These are phyloP conservation scores for Oscheius sp. DNA, from an alignment of 2,888 invertebrate species.

Conservation along the genomic window DNA sequence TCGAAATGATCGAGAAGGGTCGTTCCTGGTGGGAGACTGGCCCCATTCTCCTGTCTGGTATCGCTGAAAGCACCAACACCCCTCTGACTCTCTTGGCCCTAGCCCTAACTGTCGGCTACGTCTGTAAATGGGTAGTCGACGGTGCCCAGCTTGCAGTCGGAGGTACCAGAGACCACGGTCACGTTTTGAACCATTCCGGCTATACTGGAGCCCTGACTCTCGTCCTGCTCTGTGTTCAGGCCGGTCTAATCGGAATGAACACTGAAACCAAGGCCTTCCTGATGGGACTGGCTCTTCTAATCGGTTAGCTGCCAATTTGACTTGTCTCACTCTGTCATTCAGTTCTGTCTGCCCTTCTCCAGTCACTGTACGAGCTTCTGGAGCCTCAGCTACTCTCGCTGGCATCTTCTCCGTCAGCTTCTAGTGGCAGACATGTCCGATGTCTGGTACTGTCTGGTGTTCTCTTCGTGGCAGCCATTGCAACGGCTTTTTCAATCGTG, in stretches of 20 bases:
- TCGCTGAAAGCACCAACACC: slow-evolving; percentile 73
- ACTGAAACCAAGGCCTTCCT: slow-evolving; percentile 77
- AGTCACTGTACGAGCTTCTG: slow-evolving; percentile 77
- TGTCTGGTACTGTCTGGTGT: slow-evolving; percentile 54
- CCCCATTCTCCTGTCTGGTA: slow-evolving; percentile 56
- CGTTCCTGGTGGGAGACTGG: slow-evolving; percentile 58
- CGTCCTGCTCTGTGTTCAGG: slow-evolving; percentile 77
- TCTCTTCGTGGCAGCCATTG: slow-evolving; percentile 54
- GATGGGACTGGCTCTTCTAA: slow-evolving; percentile 77
- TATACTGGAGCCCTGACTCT: slow-evolving; percentile 78
- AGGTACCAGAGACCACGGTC: slow-evolving; percentile 52
- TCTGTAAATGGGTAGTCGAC: slow-evolving; percentile 58
- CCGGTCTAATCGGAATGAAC: slow-evolving; percentile 76
- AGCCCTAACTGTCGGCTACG: slow-evolving; percentile 75
- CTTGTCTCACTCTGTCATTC: slow-evolving; percentile 1
- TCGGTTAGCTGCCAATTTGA: slow-evolving; percentile 59
- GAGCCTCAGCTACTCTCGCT: slow-evolving; percentile 77
- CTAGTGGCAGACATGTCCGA: slow-evolving; percentile 57
- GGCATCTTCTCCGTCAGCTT: slow-evolving; percentile 72
- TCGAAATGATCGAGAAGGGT: slow-evolving; percentile 69
- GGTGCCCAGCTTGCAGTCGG: slow-evolving; percentile 49
- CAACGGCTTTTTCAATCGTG: slow-evolving; percentile 51
- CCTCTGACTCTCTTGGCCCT: slow-evolving; percentile 77
- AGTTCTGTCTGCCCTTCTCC: slow-evolving; percentile 78
- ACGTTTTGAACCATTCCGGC: slow-evolving; percentile 58